Evolutionary conservation across 2,797 vertebrate species (phyloP).

Genomic region (Oreochromis mossambicus): DNA sequence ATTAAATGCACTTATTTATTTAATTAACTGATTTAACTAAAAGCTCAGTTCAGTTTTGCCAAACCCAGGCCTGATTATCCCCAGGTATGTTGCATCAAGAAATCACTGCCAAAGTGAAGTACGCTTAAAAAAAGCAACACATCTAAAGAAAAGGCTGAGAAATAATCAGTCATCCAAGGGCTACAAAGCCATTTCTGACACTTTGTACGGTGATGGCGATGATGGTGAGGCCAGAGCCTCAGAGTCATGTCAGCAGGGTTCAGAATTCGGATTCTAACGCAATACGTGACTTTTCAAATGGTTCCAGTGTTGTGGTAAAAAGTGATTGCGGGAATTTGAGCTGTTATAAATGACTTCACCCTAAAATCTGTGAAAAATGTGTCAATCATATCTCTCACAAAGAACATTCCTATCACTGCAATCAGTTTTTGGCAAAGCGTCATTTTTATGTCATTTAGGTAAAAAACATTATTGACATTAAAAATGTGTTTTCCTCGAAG

Average conservation of each 20-base stretch:
- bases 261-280: too few relatives aligned
- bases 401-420: too few relatives aligned
- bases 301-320: too few relatives aligned
- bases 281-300: too few relatives aligned
- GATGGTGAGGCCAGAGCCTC: not conserved
- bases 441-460: too few relatives aligned
- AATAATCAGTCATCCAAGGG: not conserved
- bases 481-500: not conserved
- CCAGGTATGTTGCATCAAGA: not conserved
- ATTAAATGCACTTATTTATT: not conserved
- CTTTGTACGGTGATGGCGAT: rapidly evolving
- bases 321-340: too few relatives aligned
- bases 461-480: too few relatives aligned
- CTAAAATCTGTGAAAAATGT: too few relatives aligned
- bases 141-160: not conserved
- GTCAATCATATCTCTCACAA: too few relatives aligned
- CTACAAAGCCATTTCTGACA: not conserved
- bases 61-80: not conserved
- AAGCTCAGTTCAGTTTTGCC: not conserved
- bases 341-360: too few relatives aligned
- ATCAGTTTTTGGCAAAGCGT: too few relatives aligned
- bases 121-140: not conserved
- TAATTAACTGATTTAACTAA: not conserved
- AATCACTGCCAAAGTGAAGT: not conserved
- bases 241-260: too few relatives aligned